Percentiles rank a stretch among this genome's conserved stretches.
Evolutionary conservation across 2,113 vertebrate genomes (phyloP).

Genomic region (Setophaga kirtlandii): DNA sequence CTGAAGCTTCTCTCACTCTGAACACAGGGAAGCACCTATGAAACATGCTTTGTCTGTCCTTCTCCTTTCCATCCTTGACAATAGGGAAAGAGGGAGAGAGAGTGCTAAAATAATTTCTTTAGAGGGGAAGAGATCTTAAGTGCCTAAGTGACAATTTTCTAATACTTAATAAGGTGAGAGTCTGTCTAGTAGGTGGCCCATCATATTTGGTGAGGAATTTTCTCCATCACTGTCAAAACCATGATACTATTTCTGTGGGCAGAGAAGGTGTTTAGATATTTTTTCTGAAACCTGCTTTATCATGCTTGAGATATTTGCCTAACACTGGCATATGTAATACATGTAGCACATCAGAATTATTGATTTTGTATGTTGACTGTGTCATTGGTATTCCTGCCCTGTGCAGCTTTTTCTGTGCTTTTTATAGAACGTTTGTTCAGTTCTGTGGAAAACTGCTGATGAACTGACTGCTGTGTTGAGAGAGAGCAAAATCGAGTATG

Average conservation of each 20-base stretch:
- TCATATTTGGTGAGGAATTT: neutral
- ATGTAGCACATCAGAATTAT: neutral
- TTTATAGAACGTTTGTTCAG: neutral
- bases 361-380: neutral
- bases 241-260: neutral
- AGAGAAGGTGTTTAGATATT: neutral
- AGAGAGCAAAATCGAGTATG: neutral
- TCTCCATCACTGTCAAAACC: neutral
- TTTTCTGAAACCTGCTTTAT: neutral
- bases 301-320: neutral
- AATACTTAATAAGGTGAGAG: rapidly evolving
- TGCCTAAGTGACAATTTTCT: neutral
- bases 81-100: neutral
- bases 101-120: neutral
- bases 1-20: neutral
- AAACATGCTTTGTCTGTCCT: neutral
- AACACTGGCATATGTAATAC: neutral
- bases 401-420: neutral
- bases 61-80: neutral
- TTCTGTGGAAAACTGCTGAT: neutral
- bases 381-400: neutral
- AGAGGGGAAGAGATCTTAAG: neutral
- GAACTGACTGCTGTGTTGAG: neutral
- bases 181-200: neutral
- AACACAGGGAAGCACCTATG: neutral